Base-by-base conservation (phyloP, 2,888 invertebrate genomes). In the Dasypogon diadema region DNA sequence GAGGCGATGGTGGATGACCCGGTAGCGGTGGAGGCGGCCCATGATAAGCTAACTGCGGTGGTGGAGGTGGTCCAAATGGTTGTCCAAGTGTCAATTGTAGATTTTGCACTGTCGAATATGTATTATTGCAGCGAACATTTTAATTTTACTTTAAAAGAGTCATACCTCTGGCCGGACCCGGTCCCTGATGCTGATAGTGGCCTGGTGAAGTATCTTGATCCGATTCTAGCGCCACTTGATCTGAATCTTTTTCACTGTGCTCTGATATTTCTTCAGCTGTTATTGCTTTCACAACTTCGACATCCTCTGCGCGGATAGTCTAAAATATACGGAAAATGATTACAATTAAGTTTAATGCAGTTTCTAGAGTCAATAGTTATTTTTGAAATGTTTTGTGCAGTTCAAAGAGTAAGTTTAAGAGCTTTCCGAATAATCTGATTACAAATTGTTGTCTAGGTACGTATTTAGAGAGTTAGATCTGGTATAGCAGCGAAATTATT, bases 191-290 rank as follows among this genome's bases (percentile, higher is more conserved):
- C 83, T 89, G 80, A 84, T 89, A 79, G 85, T 88, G 84, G 10
- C 60, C 72, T 1, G 74, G 46, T 14, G 76, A 68, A 16, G 34
- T 37, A 42, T 91, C 90, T 80, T 92, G 89, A 78, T 92, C 92
- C 6, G 92, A 90, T 83, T 93, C 93, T 83, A 93, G 87, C 1
- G 93, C 92, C 77, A 93, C 87, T 83, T 93, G 92, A 82, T 93
- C 93, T 1, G 89, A 85, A 78, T 86, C 88, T 76, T 93, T 92
- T 79, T 88, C 89, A 77, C 91, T 88, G 80, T 88, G 87, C 76
- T 88, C 88, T 51, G 86, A 85, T 37, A 84, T 84, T 76, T 87
- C 85, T 60, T 89, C 89, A 16, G 83, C 90, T 74, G 88, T 87
- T 81, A 88, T 89, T 77, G 89, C 91, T 83, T 91, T 91, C 10